These are phyloP conservation scores for Leptogaster cylindrica DNA, from an alignment of 2,888 invertebrate species.

Conservation along the genomic window DNA sequence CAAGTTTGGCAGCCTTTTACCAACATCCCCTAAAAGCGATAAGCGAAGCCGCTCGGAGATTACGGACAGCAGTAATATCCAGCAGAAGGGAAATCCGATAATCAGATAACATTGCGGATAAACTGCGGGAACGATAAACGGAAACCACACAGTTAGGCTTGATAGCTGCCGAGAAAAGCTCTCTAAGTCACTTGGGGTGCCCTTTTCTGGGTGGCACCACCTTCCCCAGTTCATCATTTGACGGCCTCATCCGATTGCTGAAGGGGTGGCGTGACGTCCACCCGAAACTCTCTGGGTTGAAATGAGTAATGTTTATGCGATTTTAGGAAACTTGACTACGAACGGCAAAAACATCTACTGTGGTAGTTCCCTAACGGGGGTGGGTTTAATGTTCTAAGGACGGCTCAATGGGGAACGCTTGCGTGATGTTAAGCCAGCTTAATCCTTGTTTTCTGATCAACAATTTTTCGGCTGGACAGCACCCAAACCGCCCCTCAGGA, in stretches of 20 bases:
- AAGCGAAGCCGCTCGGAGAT: no score
- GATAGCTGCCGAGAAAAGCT: neutral
- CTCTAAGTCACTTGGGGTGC: neutral
- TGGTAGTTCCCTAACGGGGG: neutral
- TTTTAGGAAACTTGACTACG: constrained; percentile 5
- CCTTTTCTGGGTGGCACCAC: neutral
- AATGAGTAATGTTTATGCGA: constrained; percentile 28
- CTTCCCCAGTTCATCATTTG: neutral
- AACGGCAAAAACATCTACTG: constrained; percentile 15
- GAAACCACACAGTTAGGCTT: constrained; percentile 21
- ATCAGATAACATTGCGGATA: constrained; percentile 20
- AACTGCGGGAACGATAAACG: constrained; percentile 25
- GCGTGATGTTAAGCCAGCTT: constrained; percentile 20
- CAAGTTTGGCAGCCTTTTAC: no score
- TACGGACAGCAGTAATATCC: no score
- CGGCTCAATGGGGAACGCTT: neutral
- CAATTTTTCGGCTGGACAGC: neutral
- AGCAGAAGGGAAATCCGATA: constrained; percentile 30
- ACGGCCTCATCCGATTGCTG: neutral
- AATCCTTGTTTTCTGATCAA: constrained; percentile 14
- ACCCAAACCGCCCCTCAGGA: neutral
- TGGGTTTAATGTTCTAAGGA: neutral
- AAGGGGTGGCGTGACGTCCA: neutral
- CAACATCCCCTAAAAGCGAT: no score
- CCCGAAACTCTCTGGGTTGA: neutral